Conservation (phyloP, 2,113 vertebrate species). For the Poecile atricapillus region DNA sequence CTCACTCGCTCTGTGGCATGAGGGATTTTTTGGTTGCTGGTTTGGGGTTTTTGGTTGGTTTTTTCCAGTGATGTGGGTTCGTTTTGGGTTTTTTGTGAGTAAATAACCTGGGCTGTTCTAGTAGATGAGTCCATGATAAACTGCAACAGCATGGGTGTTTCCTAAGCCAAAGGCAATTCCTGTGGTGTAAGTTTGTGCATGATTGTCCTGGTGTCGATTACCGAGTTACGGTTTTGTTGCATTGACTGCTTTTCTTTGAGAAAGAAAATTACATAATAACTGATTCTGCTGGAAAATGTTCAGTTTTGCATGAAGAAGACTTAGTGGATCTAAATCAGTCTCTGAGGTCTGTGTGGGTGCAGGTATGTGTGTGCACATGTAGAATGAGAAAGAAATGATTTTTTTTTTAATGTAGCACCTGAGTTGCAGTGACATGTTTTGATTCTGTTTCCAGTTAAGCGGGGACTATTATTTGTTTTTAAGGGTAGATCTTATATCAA, state of each 20-base stretch:
- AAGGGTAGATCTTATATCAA: background rate
- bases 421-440: conserved; percentile 10
- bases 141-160: conserved; percentile 7
- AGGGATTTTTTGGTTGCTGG: background rate
- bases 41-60: background rate
- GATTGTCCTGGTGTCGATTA: background rate
- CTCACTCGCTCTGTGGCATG: background rate
- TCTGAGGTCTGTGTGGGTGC: conserved; percentile 51
- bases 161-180: background rate
- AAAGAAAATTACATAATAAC: background rate
- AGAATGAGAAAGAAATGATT: background rate
- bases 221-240: background rate
- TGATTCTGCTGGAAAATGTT: background rate
- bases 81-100: background rate
- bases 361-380: conserved; percentile 17
- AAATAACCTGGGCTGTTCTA: background rate
- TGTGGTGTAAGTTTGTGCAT: background rate
- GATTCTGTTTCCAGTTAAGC: background rate
- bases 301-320: background rate
- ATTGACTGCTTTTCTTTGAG: background rate
- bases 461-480: background rate
- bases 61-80: rapidly evolving
- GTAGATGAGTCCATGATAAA: background rate
- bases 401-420: background rate
- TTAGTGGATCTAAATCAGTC: conserved; percentile 3